A percentile compares a stretch with the other conserved stretches of the same genome.
These are phyloP conservation scores for Pithys albifrons DNA, from an alignment of 2,113 vertebrate genomes.

Conservation along the genomic window DNA sequence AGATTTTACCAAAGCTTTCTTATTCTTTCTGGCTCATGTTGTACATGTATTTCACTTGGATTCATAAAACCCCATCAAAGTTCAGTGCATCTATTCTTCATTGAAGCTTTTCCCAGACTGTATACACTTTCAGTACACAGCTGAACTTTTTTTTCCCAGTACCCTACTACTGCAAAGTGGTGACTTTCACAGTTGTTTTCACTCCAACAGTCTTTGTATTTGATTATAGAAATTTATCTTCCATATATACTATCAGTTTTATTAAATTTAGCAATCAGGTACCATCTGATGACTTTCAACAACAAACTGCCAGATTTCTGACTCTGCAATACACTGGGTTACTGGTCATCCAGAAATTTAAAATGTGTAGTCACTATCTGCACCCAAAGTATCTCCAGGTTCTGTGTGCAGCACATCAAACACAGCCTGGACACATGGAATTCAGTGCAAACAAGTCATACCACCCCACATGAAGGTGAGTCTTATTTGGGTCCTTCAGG, in stretches of 20 bases:
- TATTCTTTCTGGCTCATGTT: background rate
- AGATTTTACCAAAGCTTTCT: background rate
- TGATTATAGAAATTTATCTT: background rate
- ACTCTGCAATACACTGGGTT: accelerated
- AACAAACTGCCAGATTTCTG: background rate
- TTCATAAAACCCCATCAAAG: background rate
- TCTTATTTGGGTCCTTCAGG: background rate
- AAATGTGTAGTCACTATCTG: background rate
- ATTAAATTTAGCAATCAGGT: background rate
- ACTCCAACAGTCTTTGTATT: background rate
- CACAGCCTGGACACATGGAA: background rate
- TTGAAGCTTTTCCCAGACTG: background rate
- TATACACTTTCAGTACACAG: background rate
- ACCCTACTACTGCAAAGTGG: background rate
- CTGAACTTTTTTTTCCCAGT: background rate
- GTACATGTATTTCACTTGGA: background rate
- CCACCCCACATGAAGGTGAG: background rate
- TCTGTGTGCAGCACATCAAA: background rate
- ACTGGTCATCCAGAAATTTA: background rate
- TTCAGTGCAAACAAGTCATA: background rate
- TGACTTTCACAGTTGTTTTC: background rate
- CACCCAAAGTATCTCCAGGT: background rate
- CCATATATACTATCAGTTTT: background rate
- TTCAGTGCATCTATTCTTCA: background rate
- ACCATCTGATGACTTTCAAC: background rate